These are phyloP conservation scores for Oreochromis niloticus DNA, from an alignment of 2,113 vertebrate species.

Conservation along the genomic window DNA sequence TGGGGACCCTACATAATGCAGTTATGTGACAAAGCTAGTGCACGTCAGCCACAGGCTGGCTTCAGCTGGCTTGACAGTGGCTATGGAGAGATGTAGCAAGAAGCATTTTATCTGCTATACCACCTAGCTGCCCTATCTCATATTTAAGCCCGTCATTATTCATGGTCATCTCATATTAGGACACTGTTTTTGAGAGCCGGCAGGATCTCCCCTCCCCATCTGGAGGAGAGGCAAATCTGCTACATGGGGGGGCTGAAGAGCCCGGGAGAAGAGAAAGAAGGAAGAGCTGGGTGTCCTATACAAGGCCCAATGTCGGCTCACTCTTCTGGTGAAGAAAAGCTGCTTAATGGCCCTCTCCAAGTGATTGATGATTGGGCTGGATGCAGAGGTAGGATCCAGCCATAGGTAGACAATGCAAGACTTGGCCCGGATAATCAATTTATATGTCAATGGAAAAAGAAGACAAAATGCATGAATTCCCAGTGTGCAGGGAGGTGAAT, in stretches of 20 bases:
- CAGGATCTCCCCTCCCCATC: background rate
- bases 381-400: slow-evolving; percentile 3
- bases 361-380: slow-evolving; percentile 40
- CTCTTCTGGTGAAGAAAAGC: slow-evolving; percentile 25
- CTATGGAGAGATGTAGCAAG: background rate
- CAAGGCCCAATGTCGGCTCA: background rate
- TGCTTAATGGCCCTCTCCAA: slow-evolving; percentile 30
- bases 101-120: background rate
- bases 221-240: background rate
- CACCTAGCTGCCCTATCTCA: slow-evolving; percentile 1
- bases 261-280: background rate
- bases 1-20: slow-evolving; percentile 64
- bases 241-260: background rate
- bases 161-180: slow-evolving; percentile 18
- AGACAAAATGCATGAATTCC: background rate
- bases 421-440: slow-evolving; percentile 26
- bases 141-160: slow-evolving; percentile 27
- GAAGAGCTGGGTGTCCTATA: background rate
- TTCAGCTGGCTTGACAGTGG: slow-evolving; percentile 24
- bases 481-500: background rate
- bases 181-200: background rate
- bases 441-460: background rate
- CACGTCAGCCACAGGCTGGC: slow-evolving; percentile 52
- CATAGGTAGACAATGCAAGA: slow-evolving; percentile 3
- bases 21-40: slow-evolving; percentile 64